Evolutionary conservation across 2,888 invertebrate genomes (phyloP).

Genomic region (Agrotis segetum): DNA sequence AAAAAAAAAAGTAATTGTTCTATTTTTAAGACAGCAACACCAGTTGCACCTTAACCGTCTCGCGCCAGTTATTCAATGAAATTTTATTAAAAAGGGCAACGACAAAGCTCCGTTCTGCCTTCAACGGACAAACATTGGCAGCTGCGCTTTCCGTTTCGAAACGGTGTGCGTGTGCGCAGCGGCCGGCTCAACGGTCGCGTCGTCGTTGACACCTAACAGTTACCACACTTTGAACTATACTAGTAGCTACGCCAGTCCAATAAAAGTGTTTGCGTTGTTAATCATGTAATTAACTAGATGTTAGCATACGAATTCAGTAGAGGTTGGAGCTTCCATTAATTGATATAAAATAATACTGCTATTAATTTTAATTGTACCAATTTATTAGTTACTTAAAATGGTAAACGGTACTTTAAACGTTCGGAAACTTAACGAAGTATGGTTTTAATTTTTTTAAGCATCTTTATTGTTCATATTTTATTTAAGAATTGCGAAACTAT

Average conservation of each 20-base stretch:
- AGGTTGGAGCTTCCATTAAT: background rate
- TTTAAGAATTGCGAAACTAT: background rate
- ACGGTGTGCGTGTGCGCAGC: slow-evolving; percentile 67
- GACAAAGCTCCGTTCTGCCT: slow-evolving; percentile 63
- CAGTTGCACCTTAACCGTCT: slow-evolving; percentile 50
- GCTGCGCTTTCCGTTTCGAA: slow-evolving; percentile 77
- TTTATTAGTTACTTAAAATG: background rate
- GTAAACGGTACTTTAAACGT: background rate
- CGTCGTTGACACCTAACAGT: slow-evolving; percentile 58
- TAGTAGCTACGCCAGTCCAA: slow-evolving; percentile 20
- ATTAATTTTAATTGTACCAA: background rate
- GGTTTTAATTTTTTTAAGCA: background rate
- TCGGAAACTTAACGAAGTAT: background rate
- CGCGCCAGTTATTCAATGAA: slow-evolving; percentile 71
- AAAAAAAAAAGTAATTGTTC: slow-evolving; percentile 1
- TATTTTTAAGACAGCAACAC: slow-evolving; percentile 34
- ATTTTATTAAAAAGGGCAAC: slow-evolving; percentile 78
- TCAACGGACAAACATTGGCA: slow-evolving; percentile 70
- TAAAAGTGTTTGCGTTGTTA: slow-evolving; percentile 26
- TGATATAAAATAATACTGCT: background rate
- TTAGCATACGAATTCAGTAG: background rate
- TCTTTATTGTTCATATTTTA: background rate
- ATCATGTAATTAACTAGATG: slow-evolving; percentile 11
- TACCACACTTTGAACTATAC: slow-evolving; percentile 36
- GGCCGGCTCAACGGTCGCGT: slow-evolving; percentile 69